Evolutionary conservation across 2,797 vertebrate species (phyloP).

Genomic region (Odontamblyopus rebecca): DNA sequence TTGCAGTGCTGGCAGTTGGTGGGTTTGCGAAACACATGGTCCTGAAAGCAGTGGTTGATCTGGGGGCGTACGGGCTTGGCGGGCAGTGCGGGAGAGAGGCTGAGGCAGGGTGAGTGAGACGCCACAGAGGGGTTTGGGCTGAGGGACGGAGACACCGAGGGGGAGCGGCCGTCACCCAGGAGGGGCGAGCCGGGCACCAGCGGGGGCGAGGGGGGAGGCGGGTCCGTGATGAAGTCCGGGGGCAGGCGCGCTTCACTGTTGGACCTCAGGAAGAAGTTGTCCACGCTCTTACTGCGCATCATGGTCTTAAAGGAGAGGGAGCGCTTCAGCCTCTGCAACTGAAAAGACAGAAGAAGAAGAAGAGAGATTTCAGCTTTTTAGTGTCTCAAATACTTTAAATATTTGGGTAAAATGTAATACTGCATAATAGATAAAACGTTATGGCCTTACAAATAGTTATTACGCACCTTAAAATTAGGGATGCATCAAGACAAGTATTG

Average conservation of each 20-base stretch:
- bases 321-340: conserved; percentile 89
- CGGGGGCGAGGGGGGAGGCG: conserved; percentile 74
- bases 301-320: conserved; percentile 89
- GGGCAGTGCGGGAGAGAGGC: conserved; percentile 73
- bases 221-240: conserved; percentile 81
- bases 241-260: conserved; percentile 84
- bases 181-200: conserved; percentile 69
- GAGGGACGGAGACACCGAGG: conserved; percentile 71
- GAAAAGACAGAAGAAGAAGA: conserved; percentile 28
- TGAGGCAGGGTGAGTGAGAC: conserved; percentile 68
- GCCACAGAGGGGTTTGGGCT: conserved; percentile 68
- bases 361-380: conserved; percentile 5
- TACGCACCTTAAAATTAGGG: no score
- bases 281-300: conserved; percentile 91
- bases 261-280: conserved; percentile 90
- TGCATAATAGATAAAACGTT: no score
- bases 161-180: conserved; percentile 62
- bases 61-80: conserved; percentile 71
- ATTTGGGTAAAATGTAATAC: background rate
- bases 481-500: no score
- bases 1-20: conserved; percentile 90
- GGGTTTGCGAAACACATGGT: conserved; percentile 88
- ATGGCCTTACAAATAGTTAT: no score
- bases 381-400: no score
- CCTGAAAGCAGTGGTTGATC: conserved; percentile 87